These are phyloP conservation scores for Aspidiotus destructor DNA, from an alignment of 2,888 invertebrate species.

Conservation along the genomic window DNA sequence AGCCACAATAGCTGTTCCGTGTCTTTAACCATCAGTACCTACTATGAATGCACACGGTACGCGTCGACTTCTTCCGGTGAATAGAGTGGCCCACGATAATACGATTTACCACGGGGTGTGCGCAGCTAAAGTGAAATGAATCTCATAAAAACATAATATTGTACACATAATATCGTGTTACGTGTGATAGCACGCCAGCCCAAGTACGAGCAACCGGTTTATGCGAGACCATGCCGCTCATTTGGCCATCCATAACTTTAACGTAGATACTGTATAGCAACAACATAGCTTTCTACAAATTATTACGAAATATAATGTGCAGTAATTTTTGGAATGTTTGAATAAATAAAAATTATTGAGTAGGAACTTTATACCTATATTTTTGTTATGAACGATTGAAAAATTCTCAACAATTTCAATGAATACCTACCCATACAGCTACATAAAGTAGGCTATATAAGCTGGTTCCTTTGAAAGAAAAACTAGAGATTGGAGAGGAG, in stretches of 20 bases:
- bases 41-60: background rate
- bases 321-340: slow-evolving; percentile 7
- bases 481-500: too few relatives aligned
- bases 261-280: background rate
- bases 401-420: too few relatives aligned
- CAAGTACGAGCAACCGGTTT: slow-evolving; percentile 21
- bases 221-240: slow-evolving; percentile 20
- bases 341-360: background rate
- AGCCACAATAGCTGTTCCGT: background rate
- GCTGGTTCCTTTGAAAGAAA: too few relatives aligned
- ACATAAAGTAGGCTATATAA: too few relatives aligned
- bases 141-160: background rate
- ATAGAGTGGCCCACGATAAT: slow-evolving; percentile 13
- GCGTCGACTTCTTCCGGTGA: slow-evolving; percentile 29
- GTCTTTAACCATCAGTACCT: slow-evolving; percentile 25
- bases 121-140: background rate
- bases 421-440: too few relatives aligned
- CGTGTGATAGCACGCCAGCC: slow-evolving; percentile 1
- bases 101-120: slow-evolving; percentile 24
- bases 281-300: slow-evolving; percentile 26
- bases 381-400: too few relatives aligned
- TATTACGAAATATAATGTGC: slow-evolving; percentile 28
- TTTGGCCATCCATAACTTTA: background rate
- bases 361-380: too few relatives aligned
- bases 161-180: background rate